Conservation (phyloP, 2,888 invertebrate species). For the Caenorhabditis sulstoni region DNA sequence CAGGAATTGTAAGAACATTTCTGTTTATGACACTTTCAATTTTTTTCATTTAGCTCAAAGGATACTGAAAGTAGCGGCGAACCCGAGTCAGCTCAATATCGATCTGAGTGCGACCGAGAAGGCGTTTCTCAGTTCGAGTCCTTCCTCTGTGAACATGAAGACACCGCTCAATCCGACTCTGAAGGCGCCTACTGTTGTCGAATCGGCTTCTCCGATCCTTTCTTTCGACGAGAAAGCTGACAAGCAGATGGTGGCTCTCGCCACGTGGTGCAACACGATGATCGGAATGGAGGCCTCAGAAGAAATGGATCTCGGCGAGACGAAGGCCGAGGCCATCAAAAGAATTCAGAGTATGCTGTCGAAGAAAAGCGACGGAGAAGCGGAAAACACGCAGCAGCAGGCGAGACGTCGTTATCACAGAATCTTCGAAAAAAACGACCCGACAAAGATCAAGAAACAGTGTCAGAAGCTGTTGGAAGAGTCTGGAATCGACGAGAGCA, state of each 20-base stretch:
- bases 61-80: neutral
- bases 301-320: constrained; percentile 64
- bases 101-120: constrained; percentile 44
- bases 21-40: neutral
- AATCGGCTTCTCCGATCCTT: constrained; percentile 26
- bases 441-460: constrained; percentile 13
- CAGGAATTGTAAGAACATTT: constrained; percentile 4
- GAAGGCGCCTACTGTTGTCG: neutral
- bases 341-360: constrained; percentile 44
- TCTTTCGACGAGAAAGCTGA: constrained; percentile 50
- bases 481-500: constrained; percentile 38
- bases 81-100: constrained; percentile 10
- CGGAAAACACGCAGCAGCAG: neutral
- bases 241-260: constrained; percentile 56
- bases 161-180: constrained; percentile 15
- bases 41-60: constrained; percentile 1
- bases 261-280: constrained; percentile 63
- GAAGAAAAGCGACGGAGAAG: constrained; percentile 2
- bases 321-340: constrained; percentile 52
- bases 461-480: constrained; percentile 29
- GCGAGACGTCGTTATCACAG: constrained; percentile 19
- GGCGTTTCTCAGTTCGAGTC: constrained; percentile 32
- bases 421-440: constrained; percentile 42
- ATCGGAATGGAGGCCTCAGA: constrained; percentile 48
- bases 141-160: constrained; percentile 28